Evolutionary conservation across 2,797 vertebrate genomes (phyloP), one percentile per base, ranked within the genome.

Genomic region (Atherinosoma microstoma): DNA sequence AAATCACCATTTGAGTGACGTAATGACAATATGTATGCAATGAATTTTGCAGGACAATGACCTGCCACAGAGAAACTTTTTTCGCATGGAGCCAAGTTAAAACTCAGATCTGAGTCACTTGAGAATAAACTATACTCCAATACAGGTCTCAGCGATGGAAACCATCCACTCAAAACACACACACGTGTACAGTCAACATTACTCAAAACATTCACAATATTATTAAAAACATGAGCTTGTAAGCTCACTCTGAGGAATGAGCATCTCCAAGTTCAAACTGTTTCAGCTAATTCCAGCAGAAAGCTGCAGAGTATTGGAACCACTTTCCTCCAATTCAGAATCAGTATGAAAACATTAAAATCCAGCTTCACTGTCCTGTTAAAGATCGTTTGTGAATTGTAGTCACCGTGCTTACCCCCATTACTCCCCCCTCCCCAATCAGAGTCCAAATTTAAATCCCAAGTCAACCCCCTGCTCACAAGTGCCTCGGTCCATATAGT

Each of bases 271-370:
- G 45, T 53, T 51, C 58, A 40, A 30, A 24, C 58, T 61, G 58
- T 60, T 51, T 45, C 32, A n/a, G 67, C 68, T 70, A n/a, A 42
- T 54, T 54, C 47, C 47, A 32, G 47, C 36, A 42, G 60, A 30
- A 29, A 53, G 58, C 58, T 61, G 45, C 15, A 22, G 22, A 54
- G 38, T 13, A 2, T 47, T 54, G 58, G 36, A 56, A 70, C 15
- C 49, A 70, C 36, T 61, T 12, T 1, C 45, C 6, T n/a, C 45
- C 20, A 20, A n/a, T n/a, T 70, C 49, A 62, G 47, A 62, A 16
- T 61, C 22, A 40, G 35, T 16, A 29, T 42, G 58, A 62, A 49
- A 36, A 24, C 29, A 38, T 34, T 70, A n/a, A 49, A 51, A 53
- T 12, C 11, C 11, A 27, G 5, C 11, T 70, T 27, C 20, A 38